These are phyloP conservation scores for Parapsyche elsis DNA, from an alignment of 1,140 invertebrate genomes.

Conservation along the genomic window DNA sequence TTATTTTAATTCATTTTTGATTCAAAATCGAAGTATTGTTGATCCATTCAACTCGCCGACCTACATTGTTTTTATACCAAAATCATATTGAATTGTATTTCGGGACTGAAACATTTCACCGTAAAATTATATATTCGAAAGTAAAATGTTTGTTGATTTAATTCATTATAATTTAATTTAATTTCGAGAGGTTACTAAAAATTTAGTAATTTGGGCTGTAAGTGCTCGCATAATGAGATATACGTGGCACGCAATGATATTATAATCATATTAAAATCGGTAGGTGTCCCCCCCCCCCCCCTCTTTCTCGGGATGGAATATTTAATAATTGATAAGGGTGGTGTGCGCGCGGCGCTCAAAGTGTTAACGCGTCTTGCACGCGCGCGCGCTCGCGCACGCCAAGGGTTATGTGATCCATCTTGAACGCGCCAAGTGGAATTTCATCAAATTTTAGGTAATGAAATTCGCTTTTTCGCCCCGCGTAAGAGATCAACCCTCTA, in stretches of 20 bases:
- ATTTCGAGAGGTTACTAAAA: too few relatives aligned
- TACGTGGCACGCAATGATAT: neutral
- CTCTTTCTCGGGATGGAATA: neutral
- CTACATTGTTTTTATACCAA: too few relatives aligned
- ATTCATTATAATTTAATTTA: too few relatives aligned
- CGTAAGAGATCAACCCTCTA: neutral
- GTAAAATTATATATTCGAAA: too few relatives aligned
- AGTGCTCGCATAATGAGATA: neutral
- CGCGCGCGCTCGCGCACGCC: neutral
- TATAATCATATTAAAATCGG: constrained; percentile 3
- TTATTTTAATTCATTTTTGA: constrained; percentile 16
- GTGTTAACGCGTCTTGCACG: neutral
- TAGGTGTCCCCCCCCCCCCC: neutral
- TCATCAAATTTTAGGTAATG: constrained; percentile 32
- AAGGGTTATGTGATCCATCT: constrained; percentile 24
- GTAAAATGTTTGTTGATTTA: too few relatives aligned
- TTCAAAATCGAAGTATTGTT: neutral
- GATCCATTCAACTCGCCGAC: too few relatives aligned
- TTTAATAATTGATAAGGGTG: neutral
- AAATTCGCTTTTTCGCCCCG: constrained; percentile 25
- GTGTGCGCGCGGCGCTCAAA: neutral
- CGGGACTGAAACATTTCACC: too few relatives aligned
- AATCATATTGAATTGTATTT: too few relatives aligned
- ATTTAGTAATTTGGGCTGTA: neutral
- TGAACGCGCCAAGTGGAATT: constrained; percentile 18